Conservation (phyloP, 2,113 vertebrate species). For the Opisthocomus hoazin region DNA sequence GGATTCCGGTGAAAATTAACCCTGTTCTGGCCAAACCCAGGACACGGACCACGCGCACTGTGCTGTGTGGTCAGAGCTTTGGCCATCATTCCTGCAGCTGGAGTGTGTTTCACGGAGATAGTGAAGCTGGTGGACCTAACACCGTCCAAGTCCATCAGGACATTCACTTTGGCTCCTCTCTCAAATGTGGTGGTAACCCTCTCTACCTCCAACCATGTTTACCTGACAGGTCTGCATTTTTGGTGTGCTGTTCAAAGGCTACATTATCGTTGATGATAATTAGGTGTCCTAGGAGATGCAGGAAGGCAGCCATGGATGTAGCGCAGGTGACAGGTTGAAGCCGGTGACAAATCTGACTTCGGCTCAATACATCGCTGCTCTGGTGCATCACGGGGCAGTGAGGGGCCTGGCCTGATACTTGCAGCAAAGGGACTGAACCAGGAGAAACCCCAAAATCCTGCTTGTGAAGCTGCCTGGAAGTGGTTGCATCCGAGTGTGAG, state of each 20-base stretch:
- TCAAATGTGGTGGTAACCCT: too few relatives aligned
- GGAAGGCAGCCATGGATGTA: neutral
- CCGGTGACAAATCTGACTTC: neutral
- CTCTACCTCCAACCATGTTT: neutral
- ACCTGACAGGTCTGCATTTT: neutral
- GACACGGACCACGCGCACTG: too few relatives aligned
- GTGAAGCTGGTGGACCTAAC: neutral
- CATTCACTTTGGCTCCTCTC: neutral
- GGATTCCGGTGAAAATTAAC: too few relatives aligned
- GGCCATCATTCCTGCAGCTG: neutral
- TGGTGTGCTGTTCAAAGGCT: neutral
- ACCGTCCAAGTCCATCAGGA: neutral
- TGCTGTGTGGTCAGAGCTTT: neutral
- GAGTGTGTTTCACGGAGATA: neutral
- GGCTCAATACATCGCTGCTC: neutral
- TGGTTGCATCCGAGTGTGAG: neutral
- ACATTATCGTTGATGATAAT: neutral
- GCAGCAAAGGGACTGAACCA: neutral
- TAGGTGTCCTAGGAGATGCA: neutral
- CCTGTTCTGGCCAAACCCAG: too few relatives aligned
- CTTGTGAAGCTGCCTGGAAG: neutral
- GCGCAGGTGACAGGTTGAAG: neutral
- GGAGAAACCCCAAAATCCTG: neutral
- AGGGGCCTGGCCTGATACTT: rapidly evolving
- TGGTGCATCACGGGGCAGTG: rapidly evolving